Percentiles rank a stretch among this genome's conserved stretches.
phyloP scores from a whole-genome alignment of 2,113 vertebrate species.

The Amazona vittata region DNA sequence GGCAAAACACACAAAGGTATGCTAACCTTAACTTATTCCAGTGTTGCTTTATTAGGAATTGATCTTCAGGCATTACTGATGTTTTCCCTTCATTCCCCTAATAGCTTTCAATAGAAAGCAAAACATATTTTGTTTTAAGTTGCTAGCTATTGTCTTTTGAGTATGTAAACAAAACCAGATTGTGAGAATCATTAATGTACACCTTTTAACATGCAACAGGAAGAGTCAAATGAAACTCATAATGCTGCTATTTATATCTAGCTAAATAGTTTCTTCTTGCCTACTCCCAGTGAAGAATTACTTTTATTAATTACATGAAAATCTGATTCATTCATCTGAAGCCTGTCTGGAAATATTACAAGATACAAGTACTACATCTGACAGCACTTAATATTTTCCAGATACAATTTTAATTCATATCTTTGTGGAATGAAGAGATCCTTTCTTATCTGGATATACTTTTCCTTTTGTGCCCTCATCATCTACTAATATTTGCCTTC shows the following conservation, averaged over 20 bases:
- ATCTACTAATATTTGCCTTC: background rate
- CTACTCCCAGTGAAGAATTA: slow-evolving; percentile 20
- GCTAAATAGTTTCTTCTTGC: slow-evolving; percentile 9
- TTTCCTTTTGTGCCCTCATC: background rate
- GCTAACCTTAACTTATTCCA: background rate
- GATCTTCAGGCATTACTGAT: background rate
- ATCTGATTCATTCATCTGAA: slow-evolving; percentile 24
- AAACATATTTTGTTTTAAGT: background rate
- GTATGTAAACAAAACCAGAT: background rate
- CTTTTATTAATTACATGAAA: slow-evolving; percentile 28
- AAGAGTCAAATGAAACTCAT: slow-evolving; percentile 24
- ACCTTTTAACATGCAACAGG: background rate
- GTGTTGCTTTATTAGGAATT: background rate
- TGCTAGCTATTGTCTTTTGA: background rate
- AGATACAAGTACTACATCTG: background rate
- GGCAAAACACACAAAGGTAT: background rate
- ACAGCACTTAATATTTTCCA: background rate
- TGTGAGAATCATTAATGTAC: background rate
- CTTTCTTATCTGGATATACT: background rate
- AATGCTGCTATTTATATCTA: slow-evolving; percentile 43
- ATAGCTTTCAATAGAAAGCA: background rate
- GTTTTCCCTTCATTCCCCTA: background rate
- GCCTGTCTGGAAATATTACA: slow-evolving; percentile 9
- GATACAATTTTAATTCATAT: background rate
- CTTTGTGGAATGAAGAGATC: background rate